Base-by-base conservation (phyloP, 2,797 vertebrate species). In the Sebastolobus altivelis region DNA sequence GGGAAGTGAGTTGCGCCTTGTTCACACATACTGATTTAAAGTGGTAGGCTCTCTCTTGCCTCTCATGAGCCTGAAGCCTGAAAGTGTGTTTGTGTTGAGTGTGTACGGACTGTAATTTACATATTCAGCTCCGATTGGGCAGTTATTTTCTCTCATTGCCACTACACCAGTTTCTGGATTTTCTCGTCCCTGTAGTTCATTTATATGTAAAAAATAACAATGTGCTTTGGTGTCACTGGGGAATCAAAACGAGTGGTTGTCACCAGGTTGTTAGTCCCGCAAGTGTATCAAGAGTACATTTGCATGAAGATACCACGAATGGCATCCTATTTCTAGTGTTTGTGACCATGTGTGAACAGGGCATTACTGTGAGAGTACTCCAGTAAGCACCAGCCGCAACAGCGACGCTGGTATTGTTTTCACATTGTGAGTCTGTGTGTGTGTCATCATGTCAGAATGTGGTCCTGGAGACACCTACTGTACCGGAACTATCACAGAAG, bases 21-120 rank as follows among this genome's bases (percentile, higher is more conserved):
- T 58, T 83, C 61, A 61, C 43, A 65, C n/a, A 33, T 9, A 25
- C n/a, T 38, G 55, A 66, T 66, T 79, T 18, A 54, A 69, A 75
- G 52, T 31, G 38, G 37, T 16, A 13, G 56, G 29, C 27, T 73
- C 65, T 66, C 18, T 31, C 2, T 12, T 7, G 25, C 58, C 31
- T 69, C 27, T 82, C 11, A 16, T 31, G 13, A 74, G 22, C 49
- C 8, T 3, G 37, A 11, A 27, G 38, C 49, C 29, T 31, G 6
- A 3, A 22, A 11, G 16, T 20, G 46, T 60, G 68, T 71, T 83
- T 78, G 40, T 72, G 73, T 66, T 1, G 35, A 77, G 29, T 7
- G 18, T 55, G 14, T 35, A 54, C 1, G n/a, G n/a, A 54, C 52
- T 54, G 1, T 43, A 35, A 49, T 74, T 74, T 59, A 58, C 20